phyloP scores from a whole-genome alignment of 2,797 vertebrate species.

The Epinephelus coioides region DNA sequence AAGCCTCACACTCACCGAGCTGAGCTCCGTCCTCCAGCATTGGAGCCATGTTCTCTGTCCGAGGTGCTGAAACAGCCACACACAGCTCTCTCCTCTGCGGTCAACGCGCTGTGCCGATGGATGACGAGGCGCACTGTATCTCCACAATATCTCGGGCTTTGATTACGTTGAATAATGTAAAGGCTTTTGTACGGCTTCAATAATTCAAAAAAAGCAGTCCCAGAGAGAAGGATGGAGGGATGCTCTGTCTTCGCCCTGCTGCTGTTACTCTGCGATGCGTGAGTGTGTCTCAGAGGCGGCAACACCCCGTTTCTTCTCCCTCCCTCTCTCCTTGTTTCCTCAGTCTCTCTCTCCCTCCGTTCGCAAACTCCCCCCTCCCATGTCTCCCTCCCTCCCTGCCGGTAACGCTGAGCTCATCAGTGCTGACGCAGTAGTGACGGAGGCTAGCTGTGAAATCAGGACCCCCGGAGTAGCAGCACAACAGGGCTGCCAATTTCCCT shows the following conservation, averaged over 20 bases:
- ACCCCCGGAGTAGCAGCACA: conserved; percentile 81
- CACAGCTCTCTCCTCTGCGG: conserved; percentile 1
- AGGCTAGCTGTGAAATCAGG: conserved; percentile 89
- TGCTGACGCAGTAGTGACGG: conserved; percentile 97
- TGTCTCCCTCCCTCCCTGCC: conserved; percentile 25
- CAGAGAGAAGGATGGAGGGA: conserved; percentile 36
- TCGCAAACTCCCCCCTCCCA: neutral
- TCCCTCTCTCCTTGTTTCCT: conserved; percentile 46
- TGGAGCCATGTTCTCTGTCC: conserved; percentile 94
- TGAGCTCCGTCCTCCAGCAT: conserved; percentile 86
- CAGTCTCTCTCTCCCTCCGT: conserved; percentile 19
- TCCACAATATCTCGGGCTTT: conserved; percentile 30
- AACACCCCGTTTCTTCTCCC: conserved; percentile 74
- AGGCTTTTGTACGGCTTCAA: conserved; percentile 31
- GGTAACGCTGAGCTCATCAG: conserved; percentile 85
- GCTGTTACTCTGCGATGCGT: conserved; percentile 74
- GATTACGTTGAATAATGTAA: conserved; percentile 54
- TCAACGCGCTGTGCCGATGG: conserved; percentile 4
- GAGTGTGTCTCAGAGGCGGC: conserved; percentile 73
- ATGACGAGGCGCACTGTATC: neutral
- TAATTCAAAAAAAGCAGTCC: conserved; percentile 48
- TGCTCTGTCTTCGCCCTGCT: conserved; percentile 56
- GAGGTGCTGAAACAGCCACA: conserved; percentile 85
- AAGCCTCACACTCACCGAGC: conserved; percentile 88
- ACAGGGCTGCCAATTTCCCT: conserved; percentile 83